A percentile compares a stretch with the other conserved stretches of the same genome.
These are phyloP conservation scores for Parapristionchus giblindavisi DNA, from an alignment of 2,888 invertebrate genomes.

Conservation along the genomic window DNA sequence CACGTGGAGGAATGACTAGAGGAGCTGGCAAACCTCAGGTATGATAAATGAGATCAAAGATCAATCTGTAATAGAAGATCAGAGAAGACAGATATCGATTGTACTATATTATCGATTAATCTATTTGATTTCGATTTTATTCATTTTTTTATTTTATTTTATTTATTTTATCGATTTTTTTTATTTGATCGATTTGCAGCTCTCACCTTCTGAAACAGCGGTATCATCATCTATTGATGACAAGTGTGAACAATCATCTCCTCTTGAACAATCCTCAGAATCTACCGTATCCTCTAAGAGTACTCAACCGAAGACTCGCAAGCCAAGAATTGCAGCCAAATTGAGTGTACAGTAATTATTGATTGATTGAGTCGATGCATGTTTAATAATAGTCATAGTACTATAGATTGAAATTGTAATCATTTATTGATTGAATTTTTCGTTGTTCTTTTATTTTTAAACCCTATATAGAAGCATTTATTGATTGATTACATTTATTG, in stretches of 20 bases:
- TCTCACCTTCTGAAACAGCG: neutral
- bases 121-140: no score
- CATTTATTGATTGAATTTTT: no score
- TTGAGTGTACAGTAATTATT: constrained; percentile 3
- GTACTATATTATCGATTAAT: no score
- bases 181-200: no score
- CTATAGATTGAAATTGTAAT: no score
- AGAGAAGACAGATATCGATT: no score
- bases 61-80: neutral
- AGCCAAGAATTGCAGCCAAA: constrained; percentile 21
- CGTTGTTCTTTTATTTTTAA: no score
- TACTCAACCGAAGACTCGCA: constrained; percentile 5
- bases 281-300: neutral
- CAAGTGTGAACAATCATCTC: constrained; percentile 6
- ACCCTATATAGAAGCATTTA: no score
- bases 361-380: constrained; percentile 10
- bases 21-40: neutral
- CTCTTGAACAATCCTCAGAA: neutral
- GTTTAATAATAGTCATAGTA: no score
- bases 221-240: neutral
- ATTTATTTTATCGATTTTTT: no score
- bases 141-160: no score
- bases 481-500: no score
- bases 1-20: constrained; percentile 6
- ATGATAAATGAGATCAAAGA: neutral